Base-by-base conservation (phyloP, 1,140 invertebrate species). In the Chrysoperla carnea region DNA sequence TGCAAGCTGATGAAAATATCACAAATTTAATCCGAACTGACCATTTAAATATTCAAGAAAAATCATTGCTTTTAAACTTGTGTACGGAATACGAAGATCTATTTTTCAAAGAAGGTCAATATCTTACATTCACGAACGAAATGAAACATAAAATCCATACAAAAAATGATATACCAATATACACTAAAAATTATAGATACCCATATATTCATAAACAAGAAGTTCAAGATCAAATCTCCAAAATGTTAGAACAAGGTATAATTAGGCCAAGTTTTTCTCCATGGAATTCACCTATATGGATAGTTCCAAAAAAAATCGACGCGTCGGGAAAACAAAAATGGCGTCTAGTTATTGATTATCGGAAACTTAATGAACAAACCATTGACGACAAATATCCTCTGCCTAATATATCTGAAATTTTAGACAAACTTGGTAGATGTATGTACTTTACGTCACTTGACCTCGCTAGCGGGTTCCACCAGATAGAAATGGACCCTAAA, bases 321-420 rank as follows among this genome's bases (percentile, higher is more conserved):
- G 52, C 55, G 1, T 53, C 50, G 2, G 53, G 49, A 8, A 45
- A 59, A 45, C 36, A 33, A 42, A 58, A 60, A 54, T 59, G 46
- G 47, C 45, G 62, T 37, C 29, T 67, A 6, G 56, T 62, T 11
- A 49, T 63, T 9, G 63, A 64, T 46, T 66, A 58, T 46, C 36
- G 61, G 38, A 58, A 59, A 46, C 36, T 65, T 35, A 66, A 67
- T 49, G 52, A 60, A 36, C 52, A 52, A 33, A 62, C 58, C 7
- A 49, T 62, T 14, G 52, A 51, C 6, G 68, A 74, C 49, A 52
- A 46, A 33, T 75, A 63, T 50, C 71, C 72, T 1, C 43, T 75
- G 1, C 70, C 70, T 8, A 46, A 61, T 11, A 70, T 73, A 8
- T 53, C 58, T 5, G 64, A 70, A 14, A 61, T 61, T 23, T 41